phyloP scores from a whole-genome alignment of 2,113 vertebrate species.

The Anguilla japonica region DNA sequence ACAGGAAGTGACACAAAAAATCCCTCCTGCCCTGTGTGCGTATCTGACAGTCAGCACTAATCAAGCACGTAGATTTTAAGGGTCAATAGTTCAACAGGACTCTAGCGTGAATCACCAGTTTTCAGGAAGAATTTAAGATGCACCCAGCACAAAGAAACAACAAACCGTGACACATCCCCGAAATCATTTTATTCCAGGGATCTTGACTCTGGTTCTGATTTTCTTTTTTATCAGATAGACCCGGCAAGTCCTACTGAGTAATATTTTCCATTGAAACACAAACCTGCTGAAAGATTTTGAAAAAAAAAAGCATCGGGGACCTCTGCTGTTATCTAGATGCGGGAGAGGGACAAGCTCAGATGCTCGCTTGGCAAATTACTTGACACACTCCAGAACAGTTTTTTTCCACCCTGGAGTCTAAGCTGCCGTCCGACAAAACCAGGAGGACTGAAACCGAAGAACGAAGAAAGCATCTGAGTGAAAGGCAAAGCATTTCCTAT shows the following conservation, averaged over 20 bases:
- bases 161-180: constrained; percentile 23
- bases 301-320: constrained; percentile 40
- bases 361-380: constrained; percentile 49
- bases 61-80: constrained; percentile 1
- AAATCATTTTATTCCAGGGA: constrained; percentile 45
- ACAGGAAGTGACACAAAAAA: neutral
- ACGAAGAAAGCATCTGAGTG: constrained; percentile 58
- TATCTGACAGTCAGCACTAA: constrained; percentile 35
- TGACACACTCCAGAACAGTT: constrained; percentile 66
- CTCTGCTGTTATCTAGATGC: constrained; percentile 53
- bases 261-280: neutral
- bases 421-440: constrained; percentile 48
- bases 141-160: constrained; percentile 17
- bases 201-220: constrained; percentile 44
- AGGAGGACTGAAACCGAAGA: constrained; percentile 57
- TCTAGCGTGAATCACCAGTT: constrained; percentile 22
- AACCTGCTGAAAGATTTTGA: constrained; percentile 50
- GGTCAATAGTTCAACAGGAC: constrained; percentile 5
- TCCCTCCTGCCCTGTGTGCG: constrained; percentile 23
- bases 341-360: constrained; percentile 56
- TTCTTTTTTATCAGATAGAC: constrained; percentile 18
- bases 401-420: constrained; percentile 48
- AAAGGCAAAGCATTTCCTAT: constrained; percentile 55
- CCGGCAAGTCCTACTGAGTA: neutral
- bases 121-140: constrained; percentile 7